phyloP scores from a whole-genome alignment of 2,113 vertebrate species.

The Anoura caudifer region DNA sequence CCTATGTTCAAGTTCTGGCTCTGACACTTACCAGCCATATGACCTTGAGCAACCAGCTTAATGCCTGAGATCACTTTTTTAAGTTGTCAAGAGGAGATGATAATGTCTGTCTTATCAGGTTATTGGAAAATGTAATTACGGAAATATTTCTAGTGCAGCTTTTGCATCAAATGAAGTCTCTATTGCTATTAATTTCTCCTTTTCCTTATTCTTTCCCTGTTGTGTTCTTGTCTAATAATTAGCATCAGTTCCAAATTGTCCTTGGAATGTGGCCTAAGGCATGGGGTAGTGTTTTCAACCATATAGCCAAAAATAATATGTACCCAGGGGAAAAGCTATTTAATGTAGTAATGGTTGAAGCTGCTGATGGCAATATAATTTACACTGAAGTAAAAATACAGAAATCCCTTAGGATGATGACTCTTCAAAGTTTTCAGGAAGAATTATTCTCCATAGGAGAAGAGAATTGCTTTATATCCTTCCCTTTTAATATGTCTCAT shows the following conservation, averaged over 20 bases:
- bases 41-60: neutral
- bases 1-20: neutral
- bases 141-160: neutral
- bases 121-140: neutral
- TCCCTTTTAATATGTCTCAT: conserved; percentile 66
- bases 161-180: neutral
- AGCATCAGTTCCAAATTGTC: neutral
- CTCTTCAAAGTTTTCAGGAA: conserved; percentile 38
- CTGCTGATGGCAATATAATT: conserved; percentile 16
- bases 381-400: conserved; percentile 33
- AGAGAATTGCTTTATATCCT: conserved; percentile 45
- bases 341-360: neutral
- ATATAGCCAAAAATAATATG: neutral
- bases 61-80: neutral
- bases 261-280: neutral
- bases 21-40: neutral
- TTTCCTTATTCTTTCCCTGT: neutral
- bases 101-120: neutral
- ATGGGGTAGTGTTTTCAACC: neutral
- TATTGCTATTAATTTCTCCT: neutral
- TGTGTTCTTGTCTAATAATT: neutral
- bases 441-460: conserved; percentile 50
- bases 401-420: conserved; percentile 43
- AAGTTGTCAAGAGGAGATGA: neutral
- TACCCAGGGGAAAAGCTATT: neutral